Evolutionary conservation across 2,888 invertebrate species (phyloP), one percentile per base, ranked within the genome.

Genomic region (Mycalesis mineus): DNA sequence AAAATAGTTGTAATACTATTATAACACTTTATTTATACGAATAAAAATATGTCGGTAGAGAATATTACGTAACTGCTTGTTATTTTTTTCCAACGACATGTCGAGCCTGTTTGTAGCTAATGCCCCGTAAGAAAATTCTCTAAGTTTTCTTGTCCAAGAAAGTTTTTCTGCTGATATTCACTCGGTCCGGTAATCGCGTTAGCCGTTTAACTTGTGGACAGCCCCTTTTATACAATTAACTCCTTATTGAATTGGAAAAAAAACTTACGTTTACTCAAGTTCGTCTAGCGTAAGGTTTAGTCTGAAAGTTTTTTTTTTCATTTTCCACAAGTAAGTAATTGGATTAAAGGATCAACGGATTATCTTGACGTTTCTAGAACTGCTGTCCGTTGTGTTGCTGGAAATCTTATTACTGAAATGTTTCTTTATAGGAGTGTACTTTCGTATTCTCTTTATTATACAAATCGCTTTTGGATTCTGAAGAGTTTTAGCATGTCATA

Each of bases 181-280:
- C 80, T 84, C 73, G 70, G 68, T 69, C 70, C 68, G 67, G 78
- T 81, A 85, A 86, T 80, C 77, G 76, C 74, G 77, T 84, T 84
- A 81, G 73, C 75, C 73, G 76, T 82, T 82, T 78, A 83, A 79
- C 81, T 81, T 77, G 79, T 76, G 79, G 80, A 84, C 82, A 82
- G 79, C 75, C 77, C 75, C 76, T 75, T 77, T 83, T 77, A 80
- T 77, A 79, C 78, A 81, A 85, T 85, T 83, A 82, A 72, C 74
- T 70, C 72, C 77, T 80, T 78, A 78, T 75, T 81, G 77, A 74
- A 75, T 76, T 71, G 70, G 69, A 71, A 74, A 75, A 73, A 74
- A 72, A 67, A 62, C 60, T 66, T 57, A 58, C 65, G 62, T 70
- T 71, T 65, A 65, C 59, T 60, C 57, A 66, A 69, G 61, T 70